Percentiles rank a stretch among this genome's conserved stretches.
phyloP scores from a whole-genome alignment of 1,140 invertebrate species.

The Aleiodes sp. region DNA sequence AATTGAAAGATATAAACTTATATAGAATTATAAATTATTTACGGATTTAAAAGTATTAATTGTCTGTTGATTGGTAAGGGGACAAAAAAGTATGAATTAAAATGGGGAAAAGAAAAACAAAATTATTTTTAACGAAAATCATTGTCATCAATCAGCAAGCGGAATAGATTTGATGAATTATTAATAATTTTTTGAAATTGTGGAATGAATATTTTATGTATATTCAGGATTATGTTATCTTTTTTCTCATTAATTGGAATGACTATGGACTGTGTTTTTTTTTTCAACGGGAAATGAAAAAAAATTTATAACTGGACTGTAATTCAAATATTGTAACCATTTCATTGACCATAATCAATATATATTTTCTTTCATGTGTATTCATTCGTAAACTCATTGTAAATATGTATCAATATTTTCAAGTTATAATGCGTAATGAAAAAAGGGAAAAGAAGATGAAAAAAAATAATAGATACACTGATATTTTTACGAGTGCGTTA shows the following conservation, averaged over 20 bases:
- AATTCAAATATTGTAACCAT: neutral
- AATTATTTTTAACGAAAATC: too few relatives aligned
- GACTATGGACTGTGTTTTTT: neutral
- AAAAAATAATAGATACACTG: neutral
- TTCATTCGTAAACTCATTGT: neutral
- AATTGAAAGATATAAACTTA: neutral
- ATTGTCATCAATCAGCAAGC: too few relatives aligned
- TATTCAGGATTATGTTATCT: neutral
- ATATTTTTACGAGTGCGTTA: neutral
- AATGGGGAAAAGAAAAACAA: too few relatives aligned
- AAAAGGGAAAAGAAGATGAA: neutral
- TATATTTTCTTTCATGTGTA: neutral
- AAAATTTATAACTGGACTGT: neutral
- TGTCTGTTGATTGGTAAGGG: neutral
- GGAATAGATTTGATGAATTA: too few relatives aligned
- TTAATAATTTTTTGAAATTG: neutral
- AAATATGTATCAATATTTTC: constrained; percentile 32
- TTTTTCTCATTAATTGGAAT: neutral
- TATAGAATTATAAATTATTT: constrained; percentile 7
- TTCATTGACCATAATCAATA: neutral
- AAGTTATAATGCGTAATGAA: neutral
- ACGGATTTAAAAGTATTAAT: constrained; percentile 16
- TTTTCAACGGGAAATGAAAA: neutral
- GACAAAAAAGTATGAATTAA: neutral
- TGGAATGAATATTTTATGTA: constrained; percentile 37